Evolutionary conservation across 2,113 vertebrate genomes (phyloP).

Genomic region (Cololabis saira): DNA sequence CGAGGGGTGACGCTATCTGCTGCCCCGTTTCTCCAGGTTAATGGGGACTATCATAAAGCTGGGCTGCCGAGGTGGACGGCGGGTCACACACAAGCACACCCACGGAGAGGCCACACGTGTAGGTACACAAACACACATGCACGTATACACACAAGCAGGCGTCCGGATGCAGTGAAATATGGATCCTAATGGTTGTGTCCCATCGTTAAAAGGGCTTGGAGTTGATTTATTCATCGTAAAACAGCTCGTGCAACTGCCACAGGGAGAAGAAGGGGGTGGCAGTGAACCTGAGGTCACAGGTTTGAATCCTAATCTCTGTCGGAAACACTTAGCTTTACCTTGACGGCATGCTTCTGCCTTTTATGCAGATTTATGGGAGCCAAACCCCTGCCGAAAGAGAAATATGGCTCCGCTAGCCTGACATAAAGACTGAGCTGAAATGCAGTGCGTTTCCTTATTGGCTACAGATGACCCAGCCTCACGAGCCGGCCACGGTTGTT

Average conservation of each 20-base stretch:
- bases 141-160: slow-evolving; percentile 36
- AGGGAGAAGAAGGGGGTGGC: slow-evolving; percentile 47
- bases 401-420: slow-evolving; percentile 31
- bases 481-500: neutral
- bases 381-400: slow-evolving; percentile 31
- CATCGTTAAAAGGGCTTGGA: slow-evolving; percentile 74
- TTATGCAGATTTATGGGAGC: slow-evolving; percentile 67
- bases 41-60: slow-evolving; percentile 75
- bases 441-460: slow-evolving; percentile 19
- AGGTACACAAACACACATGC: slow-evolving; percentile 38
- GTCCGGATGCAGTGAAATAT: slow-evolving; percentile 71
- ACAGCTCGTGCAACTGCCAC: slow-evolving; percentile 60
- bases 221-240: slow-evolving; percentile 78
- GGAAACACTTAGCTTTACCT: slow-evolving; percentile 66
- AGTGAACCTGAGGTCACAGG: slow-evolving; percentile 60
- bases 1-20: slow-evolving; percentile 68
- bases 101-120: slow-evolving; percentile 17
- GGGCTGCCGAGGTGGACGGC: slow-evolving; percentile 59
- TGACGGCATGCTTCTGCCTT: slow-evolving; percentile 58
- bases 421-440: slow-evolving; percentile 44
- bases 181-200: slow-evolving; percentile 77
- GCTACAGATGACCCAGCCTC: slow-evolving; percentile 18
- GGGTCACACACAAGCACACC: slow-evolving; percentile 60
- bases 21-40: slow-evolving; percentile 69
- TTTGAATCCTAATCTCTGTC: slow-evolving; percentile 64